Conservation (phyloP, 35 echinoderm and acorn worm genomes). For the Chiridota heheva region DNA sequence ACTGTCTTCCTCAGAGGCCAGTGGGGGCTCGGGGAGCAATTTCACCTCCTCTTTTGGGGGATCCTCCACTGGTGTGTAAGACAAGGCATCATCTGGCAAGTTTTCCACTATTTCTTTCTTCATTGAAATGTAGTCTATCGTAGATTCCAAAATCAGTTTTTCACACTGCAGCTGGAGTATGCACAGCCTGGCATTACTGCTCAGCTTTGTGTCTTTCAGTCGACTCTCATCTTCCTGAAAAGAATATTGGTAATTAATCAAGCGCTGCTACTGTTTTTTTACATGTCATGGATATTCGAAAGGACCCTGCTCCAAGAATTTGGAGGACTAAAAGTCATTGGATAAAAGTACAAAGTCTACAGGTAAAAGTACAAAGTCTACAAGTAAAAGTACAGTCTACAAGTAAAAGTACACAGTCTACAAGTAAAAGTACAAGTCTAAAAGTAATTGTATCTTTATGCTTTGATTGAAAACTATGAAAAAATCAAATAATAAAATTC, state of each 20-base stretch:
- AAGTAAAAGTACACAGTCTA: not conserved
- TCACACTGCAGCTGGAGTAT: slow-evolving; percentile 60
- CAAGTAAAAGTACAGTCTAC: not conserved
- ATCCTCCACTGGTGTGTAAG: slow-evolving; percentile 12
- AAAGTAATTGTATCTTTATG: too few species aligned
- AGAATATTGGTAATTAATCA: not conserved
- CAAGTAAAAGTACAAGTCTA: too few species aligned
- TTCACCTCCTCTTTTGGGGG: slow-evolving; percentile 22
- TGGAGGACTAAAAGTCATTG: not conserved
- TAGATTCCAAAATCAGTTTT: slow-evolving; percentile 70
- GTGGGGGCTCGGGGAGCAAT: slow-evolving; percentile 21
- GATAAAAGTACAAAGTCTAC: not conserved
- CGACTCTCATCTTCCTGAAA: slow-evolving; percentile 60
- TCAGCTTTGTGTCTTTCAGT: slow-evolving; percentile 32
- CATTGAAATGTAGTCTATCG: slow-evolving; percentile 47
- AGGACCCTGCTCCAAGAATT: not conserved
- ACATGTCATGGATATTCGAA: not conserved
- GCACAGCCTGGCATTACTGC: slow-evolving; percentile 50
- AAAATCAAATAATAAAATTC: not conserved
- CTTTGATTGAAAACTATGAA: not conserved
- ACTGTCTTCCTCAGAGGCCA: slow-evolving; percentile 47
- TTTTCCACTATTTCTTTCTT: slow-evolving; percentile 47
- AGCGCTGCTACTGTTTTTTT: not conserved
- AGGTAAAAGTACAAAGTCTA: too few species aligned
- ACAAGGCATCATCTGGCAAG: slow-evolving; percentile 49